Base-by-base conservation (phyloP, 2,113 vertebrate genomes). In the Strix aluco region DNA sequence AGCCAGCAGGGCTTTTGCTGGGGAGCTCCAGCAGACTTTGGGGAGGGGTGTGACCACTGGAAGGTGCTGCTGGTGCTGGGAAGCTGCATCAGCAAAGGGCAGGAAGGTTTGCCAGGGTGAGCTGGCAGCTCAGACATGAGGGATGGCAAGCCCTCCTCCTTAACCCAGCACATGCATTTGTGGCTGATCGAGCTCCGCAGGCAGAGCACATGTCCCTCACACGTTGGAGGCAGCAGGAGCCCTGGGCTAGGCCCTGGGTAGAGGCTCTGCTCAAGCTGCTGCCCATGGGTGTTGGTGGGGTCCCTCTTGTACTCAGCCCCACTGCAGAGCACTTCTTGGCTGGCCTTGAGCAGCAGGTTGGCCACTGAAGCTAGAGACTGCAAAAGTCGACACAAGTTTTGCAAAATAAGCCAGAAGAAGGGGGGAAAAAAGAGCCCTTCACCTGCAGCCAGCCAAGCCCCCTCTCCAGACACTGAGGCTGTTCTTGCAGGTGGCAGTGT, bases 91-190 rank as follows among this genome's bases (percentile, higher is more conserved):
- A 22, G 40, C 40, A 10, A 46, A 80, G 66, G 26, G 29, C n/a
- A 30, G 51, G n/a, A 14, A 10, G 51, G n/a, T 30, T 20, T 57
- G 23, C 40, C 40, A 14, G 22, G 34, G 17, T 18, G 74, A 46
- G 34, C 0, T 32, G 17, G 26, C 18, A 46, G 26, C 63, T 69
- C 46, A 8, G 46, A 16, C 2, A 5, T 7, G 32, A 61, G 55
- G 63, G 51, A 25, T 3, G 46, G 22, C 40, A 54, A 18, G 63
- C 13, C 17, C 22, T 30, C 3, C 27, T 67, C 34, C 61, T 52
- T 63, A 4, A 42, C 15, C 23, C 46, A 32, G 70, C 9, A 1
- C 5, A 14, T 5, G 7, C 1, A 2, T 26, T 10, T 18, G 6
- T 8, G 32, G 44, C 34, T 17, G 32, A 59, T 44, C 42, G 22